These are phyloP conservation scores for Conops quadrifasciatus DNA, from an alignment of 2,888 invertebrate species.

Conservation along the genomic window DNA sequence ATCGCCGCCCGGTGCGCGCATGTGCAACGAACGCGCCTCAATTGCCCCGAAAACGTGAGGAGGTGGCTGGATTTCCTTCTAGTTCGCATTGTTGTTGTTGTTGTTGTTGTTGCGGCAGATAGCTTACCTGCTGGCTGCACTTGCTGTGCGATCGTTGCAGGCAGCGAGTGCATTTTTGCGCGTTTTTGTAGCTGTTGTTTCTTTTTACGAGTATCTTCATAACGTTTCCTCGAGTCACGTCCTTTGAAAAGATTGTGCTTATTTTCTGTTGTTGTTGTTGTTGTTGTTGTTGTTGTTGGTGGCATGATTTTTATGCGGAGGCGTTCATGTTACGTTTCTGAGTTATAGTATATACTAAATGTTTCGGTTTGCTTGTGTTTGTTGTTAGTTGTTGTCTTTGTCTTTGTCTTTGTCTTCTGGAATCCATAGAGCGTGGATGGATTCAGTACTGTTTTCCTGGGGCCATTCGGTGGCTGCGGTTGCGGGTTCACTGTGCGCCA, in stretches of 20 bases:
- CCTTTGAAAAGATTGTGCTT: slow-evolving; percentile 24
- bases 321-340: slow-evolving; percentile 38
- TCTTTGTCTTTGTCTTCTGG: slow-evolving; percentile 7
- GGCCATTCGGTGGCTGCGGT: slow-evolving; percentile 17
- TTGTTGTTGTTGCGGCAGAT: slow-evolving; percentile 6
- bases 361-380: slow-evolving; percentile 1
- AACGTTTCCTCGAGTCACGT: slow-evolving; percentile 33
- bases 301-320: slow-evolving; percentile 40
- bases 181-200: neutral
- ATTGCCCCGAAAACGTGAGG: slow-evolving; percentile 40
- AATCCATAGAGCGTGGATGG: no score
- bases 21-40: slow-evolving; percentile 24
- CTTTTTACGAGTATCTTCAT: no score
- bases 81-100: neutral
- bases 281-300: slow-evolving; percentile 14
- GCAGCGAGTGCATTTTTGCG: neutral
- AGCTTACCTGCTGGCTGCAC: slow-evolving; percentile 9
- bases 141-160: slow-evolving; percentile 26
- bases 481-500: neutral
- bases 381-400: slow-evolving; percentile 13
- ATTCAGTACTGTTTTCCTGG: slow-evolving; percentile 34
- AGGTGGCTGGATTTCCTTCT: slow-evolving; percentile 30
- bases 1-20: slow-evolving; percentile 4
- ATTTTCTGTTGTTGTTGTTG: slow-evolving; percentile 11
- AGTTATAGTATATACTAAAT: slow-evolving; percentile 8